Evolutionary conservation across 2,888 invertebrate genomes (phyloP), one percentile per base, ranked within the genome.

Genomic region (Tortricodes alternella): DNA sequence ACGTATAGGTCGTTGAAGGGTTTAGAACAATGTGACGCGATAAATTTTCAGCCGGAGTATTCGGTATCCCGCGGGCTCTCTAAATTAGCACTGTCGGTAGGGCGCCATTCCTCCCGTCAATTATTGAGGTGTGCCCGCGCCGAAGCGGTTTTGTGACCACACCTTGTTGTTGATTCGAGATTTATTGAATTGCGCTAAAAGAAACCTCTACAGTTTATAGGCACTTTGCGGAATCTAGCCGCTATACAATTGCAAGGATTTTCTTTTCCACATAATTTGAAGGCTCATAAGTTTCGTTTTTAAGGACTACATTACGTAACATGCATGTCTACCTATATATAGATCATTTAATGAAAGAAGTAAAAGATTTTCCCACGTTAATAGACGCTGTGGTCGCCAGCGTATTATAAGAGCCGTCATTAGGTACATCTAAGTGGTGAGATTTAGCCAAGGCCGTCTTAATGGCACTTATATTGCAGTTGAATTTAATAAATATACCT

Each of bases 21-120:
- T 66, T 77, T 76, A 74, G 76, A 73, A 68, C 70, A 64, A 70
- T 72, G 73, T 71, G 71, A 71, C 61, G 71, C 71, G 71, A 80
- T 83, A 82, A 78, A 85, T 85, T n/a, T 73, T 63, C 73, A 74
- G 76, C 78, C 67, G 66, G 65, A 70, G 64, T 71, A 73, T 72
- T 70, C 70, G 62, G 64, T 59, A 68, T 67, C 71, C 70, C 67
- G 62, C 57, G 64, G 63, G 69, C 68, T 68, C 66, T 75, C 76
- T 80, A 80, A 84, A 83, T 85, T 80, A 79, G 71, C 68, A 66
- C 70, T 73, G 78, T 78, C 78, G 69, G 66, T 65, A 71, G 71
- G 62, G 62, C 71, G 64, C 70, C 66, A 62, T 59, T 65, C 64
- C 65, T 67, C 63, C 76, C 75, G 84, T 85, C 78, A 80, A 63